Evolutionary conservation across 1,140 invertebrate genomes (phyloP).

Genomic region (Halesus radiatus): DNA sequence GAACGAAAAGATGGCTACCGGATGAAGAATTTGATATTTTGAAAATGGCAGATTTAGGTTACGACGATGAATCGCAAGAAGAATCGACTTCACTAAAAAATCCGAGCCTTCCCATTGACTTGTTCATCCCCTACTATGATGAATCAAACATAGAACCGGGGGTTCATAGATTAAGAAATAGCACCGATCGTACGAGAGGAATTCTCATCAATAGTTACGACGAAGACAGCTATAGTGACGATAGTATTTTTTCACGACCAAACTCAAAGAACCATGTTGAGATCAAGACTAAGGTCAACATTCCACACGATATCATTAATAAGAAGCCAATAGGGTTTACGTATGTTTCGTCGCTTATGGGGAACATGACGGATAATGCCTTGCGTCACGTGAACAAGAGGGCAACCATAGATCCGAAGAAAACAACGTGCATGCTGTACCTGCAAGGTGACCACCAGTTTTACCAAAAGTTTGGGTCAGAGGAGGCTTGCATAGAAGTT

Average conservation of each 20-base stretch:
- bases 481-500: constrained; percentile 95
- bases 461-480: constrained; percentile 91
- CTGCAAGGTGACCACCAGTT: constrained; percentile 96
- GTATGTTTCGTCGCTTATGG: constrained; percentile 63
- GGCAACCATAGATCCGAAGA: constrained; percentile 82
- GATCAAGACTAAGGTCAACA: constrained; percentile 72
- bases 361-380: constrained; percentile 69
- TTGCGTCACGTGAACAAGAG: constrained; percentile 78
- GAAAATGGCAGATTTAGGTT: constrained; percentile 31
- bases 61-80: constrained; percentile 61
- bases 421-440: constrained; percentile 92
- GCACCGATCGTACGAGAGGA: constrained; percentile 56
- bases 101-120: constrained; percentile 74
- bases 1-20: constrained; percentile 66
- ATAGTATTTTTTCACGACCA: constrained; percentile 67
- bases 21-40: constrained; percentile 64
- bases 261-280: constrained; percentile 76
- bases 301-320: constrained; percentile 67
- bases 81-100: constrained; percentile 69
- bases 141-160: constrained; percentile 62
- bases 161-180: constrained; percentile 65
- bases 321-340: constrained; percentile 68
- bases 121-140: constrained; percentile 75
- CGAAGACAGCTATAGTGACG: constrained; percentile 66
- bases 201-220: constrained; percentile 59